Percentiles rank a stretch among this genome's conserved stretches.
Evolutionary conservation across 2,888 invertebrate species (phyloP).

Genomic region (Tipula unca): DNA sequence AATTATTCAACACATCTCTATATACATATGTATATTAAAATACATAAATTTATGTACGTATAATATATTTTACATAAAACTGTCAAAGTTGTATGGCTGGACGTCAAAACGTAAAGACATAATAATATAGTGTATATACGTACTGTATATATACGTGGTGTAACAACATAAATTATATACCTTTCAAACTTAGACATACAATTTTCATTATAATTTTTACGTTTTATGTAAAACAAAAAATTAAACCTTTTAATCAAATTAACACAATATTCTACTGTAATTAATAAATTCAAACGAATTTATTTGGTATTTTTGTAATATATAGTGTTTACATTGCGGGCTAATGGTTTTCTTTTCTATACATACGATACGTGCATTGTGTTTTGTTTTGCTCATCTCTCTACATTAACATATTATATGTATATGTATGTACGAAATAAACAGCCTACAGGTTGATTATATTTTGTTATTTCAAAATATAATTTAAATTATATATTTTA

Average conservation of each 20-base stretch:
- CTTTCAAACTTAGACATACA: neutral
- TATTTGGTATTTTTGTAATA: neutral
- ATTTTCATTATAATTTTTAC: neutral
- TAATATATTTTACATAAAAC: neutral
- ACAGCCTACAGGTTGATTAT: neutral
- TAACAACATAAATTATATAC: neutral
- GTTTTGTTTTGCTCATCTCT: too few relatives aligned
- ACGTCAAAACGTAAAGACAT: neutral
- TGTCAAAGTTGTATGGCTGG: neutral
- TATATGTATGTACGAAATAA: neutral
- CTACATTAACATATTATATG: neutral
- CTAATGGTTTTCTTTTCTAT: neutral
- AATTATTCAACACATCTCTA: neutral
- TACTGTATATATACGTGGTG: neutral
- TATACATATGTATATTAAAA: neutral
- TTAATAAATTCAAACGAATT: neutral
- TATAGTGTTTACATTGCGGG: neutral
- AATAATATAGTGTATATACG: neutral
- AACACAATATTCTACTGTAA: neutral
- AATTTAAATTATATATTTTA: neutral
- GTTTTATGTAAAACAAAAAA: neutral
- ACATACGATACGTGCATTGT: neutral
- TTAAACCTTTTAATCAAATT: neutral
- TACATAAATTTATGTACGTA: neutral
- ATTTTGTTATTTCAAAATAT: neutral